A percentile compares a stretch with the other conserved stretches of the same genome.
Conservation (phyloP, 2,113 vertebrate genomes). For the Ivindomyrus marchei region DNA sequence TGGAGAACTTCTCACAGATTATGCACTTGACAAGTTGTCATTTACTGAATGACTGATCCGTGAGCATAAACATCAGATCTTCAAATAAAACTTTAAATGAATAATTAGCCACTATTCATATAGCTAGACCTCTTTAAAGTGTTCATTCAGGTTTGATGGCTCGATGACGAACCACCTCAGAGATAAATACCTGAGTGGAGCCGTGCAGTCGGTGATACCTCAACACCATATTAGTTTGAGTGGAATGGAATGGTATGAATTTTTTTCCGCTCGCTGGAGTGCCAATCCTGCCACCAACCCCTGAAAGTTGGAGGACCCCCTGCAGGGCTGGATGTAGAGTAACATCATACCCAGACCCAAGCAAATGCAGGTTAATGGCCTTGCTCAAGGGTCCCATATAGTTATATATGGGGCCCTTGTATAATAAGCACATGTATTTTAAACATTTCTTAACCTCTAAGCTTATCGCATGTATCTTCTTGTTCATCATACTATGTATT, state of each 20-base stretch:
- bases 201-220: too few species aligned
- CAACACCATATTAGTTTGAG: too few species aligned
- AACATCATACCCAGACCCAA: too few species aligned
- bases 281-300: too few species aligned
- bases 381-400: too few species aligned
- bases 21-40: background rate
- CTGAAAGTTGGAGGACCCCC: too few species aligned
- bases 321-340: too few species aligned
- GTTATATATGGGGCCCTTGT: too few species aligned
- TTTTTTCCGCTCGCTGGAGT: too few species aligned
- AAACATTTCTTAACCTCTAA: background rate
- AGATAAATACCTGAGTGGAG: too few species aligned
- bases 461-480: background rate
- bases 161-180: background rate
- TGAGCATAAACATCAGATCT: background rate
- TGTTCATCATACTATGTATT: background rate
- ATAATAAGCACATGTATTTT: background rate
- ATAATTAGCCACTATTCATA: constrained; percentile 1
- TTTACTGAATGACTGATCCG: background rate
- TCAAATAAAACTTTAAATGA: background rate
- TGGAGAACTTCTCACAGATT: background rate
- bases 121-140: background rate
- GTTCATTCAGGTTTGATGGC: background rate
- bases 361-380: too few species aligned
- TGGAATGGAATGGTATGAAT: too few species aligned